phyloP scores from a whole-genome alignment of 2,797 vertebrate species.

The Thamnophis elegans region DNA sequence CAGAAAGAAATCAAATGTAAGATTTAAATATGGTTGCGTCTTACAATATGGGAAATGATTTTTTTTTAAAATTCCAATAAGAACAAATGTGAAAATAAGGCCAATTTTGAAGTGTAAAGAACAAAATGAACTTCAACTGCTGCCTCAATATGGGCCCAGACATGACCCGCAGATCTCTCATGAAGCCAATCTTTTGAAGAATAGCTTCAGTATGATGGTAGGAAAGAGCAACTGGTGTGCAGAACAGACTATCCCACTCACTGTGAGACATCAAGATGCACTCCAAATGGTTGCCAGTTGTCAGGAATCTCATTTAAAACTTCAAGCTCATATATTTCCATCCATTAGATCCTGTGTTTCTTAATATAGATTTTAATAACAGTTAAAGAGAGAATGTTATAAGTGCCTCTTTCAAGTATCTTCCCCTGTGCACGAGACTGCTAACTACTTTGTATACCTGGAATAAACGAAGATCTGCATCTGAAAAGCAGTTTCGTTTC shows the following conservation, averaged over 20 bases:
- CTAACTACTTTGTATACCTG: neutral
- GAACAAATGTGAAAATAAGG: conserved; percentile 23
- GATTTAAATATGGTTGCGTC: neutral
- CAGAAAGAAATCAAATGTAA: neutral
- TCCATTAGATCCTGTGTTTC: neutral
- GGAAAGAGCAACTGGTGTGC: neutral
- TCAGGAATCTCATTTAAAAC: conserved; percentile 7
- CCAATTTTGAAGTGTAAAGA: conserved; percentile 13
- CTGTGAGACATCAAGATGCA: neutral
- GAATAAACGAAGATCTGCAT: neutral
- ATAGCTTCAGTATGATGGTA: neutral
- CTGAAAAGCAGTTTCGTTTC: neutral
- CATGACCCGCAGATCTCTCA: neutral
- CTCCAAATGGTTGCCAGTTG: neutral
- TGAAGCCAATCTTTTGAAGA: neutral
- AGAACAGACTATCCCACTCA: neutral
- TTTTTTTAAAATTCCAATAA: conserved; percentile 1
- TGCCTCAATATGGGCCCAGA: conserved; percentile 1
- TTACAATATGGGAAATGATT: neutral
- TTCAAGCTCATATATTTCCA: neutral
- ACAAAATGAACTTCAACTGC: neutral
- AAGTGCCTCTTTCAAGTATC: neutral
- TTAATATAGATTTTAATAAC: conserved; percentile 6
- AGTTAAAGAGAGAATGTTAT: neutral
- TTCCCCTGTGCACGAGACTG: neutral